phyloP scores from a whole-genome alignment of 2,888 invertebrate species.

The Epistrophe grossulariae region DNA sequence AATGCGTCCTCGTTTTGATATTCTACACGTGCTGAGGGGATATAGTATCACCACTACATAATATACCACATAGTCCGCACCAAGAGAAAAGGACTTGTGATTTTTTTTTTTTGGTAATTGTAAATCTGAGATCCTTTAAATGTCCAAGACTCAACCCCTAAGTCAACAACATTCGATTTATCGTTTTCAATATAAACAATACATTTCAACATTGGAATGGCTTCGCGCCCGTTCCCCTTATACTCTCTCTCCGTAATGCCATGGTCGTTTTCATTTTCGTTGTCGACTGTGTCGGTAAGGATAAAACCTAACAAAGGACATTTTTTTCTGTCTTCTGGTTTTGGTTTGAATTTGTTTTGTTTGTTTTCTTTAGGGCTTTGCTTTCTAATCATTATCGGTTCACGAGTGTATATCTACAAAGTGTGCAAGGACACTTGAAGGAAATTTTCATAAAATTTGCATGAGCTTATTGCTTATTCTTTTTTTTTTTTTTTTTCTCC shows the following conservation, averaged over 20 bases:
- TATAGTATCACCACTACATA: neutral
- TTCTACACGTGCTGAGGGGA: constrained; percentile 27
- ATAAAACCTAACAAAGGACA: constrained; percentile 24
- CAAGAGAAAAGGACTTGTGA: constrained; percentile 1
- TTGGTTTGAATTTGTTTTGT: neutral
- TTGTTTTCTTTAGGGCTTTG: constrained; percentile 25
- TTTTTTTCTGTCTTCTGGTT: neutral
- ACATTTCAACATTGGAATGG: constrained; percentile 33
- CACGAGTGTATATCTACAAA: neutral
- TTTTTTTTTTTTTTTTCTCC: constrained; percentile 19
- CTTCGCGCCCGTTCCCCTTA: neutral
- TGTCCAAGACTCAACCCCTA: constrained; percentile 36
- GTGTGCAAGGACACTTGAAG: constrained; percentile 46
- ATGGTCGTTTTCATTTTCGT: neutral
- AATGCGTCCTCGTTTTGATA: constrained; percentile 36
- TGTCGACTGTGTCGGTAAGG: constrained; percentile 20
- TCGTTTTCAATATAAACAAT: constrained; percentile 44
- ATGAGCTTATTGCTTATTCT: constrained; percentile 38
- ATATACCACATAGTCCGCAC: neutral
- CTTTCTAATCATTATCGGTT: constrained; percentile 57
- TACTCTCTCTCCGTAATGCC: too few relatives aligned
- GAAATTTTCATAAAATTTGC: constrained; percentile 61
- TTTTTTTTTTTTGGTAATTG: neutral
- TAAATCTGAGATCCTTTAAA: constrained; percentile 30
- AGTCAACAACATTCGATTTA: constrained; percentile 63